Conservation (phyloP, 2,113 vertebrate species). For the Coturnix japonica region DNA sequence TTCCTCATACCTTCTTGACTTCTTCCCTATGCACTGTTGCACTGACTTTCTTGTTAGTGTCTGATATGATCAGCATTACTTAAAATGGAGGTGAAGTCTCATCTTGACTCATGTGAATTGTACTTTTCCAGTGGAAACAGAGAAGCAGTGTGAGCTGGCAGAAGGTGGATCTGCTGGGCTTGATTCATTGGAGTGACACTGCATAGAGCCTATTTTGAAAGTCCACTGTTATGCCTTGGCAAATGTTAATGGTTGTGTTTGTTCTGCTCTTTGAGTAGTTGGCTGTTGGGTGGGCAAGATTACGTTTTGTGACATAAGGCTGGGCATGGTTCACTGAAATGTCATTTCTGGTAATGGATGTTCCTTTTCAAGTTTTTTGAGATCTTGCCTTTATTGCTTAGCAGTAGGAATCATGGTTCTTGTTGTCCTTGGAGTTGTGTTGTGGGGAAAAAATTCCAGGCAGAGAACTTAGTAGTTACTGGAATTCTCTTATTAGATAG, state of each 20-base stretch:
- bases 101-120: background rate
- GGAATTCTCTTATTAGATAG: background rate
- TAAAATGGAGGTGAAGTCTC: background rate
- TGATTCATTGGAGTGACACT: background rate
- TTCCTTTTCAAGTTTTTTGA: constrained; percentile 14
- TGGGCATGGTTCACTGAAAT: background rate
- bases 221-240: background rate
- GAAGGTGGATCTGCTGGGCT: background rate
- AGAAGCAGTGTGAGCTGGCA: background rate
- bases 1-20: background rate
- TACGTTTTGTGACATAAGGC: background rate
- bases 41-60: background rate
- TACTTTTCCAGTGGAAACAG: background rate
- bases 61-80: background rate
- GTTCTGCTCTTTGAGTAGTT: background rate
- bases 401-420: background rate
- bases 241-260: background rate
- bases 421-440: constrained; percentile 44
- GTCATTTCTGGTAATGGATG: background rate
- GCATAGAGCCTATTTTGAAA: background rate
- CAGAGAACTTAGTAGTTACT: constrained; percentile 2
- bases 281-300: background rate
- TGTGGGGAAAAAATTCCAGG: background rate
- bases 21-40: background rate
- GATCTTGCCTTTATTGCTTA: background rate